Percentiles rank a stretch among this genome's conserved stretches.
These are phyloP conservation scores for Lutjanus argentimaculatus DNA, from an alignment of 2,797 vertebrate genomes.

Conservation along the genomic window DNA sequence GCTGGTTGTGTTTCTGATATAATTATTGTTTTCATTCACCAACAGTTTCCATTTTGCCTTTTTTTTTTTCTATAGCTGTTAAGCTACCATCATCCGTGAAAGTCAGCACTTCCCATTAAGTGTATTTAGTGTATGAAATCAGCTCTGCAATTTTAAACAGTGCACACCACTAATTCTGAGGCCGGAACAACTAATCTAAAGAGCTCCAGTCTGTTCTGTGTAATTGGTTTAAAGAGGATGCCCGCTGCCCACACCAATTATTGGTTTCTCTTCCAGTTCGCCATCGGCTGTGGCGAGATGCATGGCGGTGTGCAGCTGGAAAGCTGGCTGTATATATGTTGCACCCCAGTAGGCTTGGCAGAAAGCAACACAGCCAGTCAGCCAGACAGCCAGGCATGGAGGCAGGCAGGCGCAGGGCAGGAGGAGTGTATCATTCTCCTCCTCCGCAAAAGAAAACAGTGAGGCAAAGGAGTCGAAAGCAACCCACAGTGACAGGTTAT, in stretches of 20 bases:
- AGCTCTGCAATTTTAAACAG: slow-evolving; percentile 1
- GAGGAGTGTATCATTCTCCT: slow-evolving; percentile 59
- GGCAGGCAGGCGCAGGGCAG: slow-evolving; percentile 5
- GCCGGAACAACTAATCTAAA: neutral
- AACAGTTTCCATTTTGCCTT: neutral
- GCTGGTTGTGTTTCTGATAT: neutral
- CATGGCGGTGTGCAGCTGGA: neutral
- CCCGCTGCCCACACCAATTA: slow-evolving; percentile 33
- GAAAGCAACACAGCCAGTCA: slow-evolving; percentile 18
- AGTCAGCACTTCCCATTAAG: neutral
- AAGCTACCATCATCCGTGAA: neutral
- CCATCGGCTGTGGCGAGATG: neutral
- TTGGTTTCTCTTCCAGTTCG: slow-evolving; percentile 33
- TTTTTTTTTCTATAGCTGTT: neutral
- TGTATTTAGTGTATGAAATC: slow-evolving; percentile 1
- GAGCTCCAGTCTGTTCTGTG: slow-evolving; percentile 10
- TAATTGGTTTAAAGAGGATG: slow-evolving; percentile 45
- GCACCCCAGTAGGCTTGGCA: slow-evolving; percentile 22
- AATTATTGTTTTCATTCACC: neutral
- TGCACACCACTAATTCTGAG: neutral
- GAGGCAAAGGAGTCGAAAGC: slow-evolving; percentile 61
- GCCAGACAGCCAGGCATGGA: neutral
- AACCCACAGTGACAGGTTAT: slow-evolving; percentile 77
- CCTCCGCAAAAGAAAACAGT: slow-evolving; percentile 56
- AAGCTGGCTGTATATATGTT: slow-evolving; percentile 15